Evolutionary conservation across 2,113 vertebrate genomes (phyloP).

Genomic region (Zosterops pallidus): DNA sequence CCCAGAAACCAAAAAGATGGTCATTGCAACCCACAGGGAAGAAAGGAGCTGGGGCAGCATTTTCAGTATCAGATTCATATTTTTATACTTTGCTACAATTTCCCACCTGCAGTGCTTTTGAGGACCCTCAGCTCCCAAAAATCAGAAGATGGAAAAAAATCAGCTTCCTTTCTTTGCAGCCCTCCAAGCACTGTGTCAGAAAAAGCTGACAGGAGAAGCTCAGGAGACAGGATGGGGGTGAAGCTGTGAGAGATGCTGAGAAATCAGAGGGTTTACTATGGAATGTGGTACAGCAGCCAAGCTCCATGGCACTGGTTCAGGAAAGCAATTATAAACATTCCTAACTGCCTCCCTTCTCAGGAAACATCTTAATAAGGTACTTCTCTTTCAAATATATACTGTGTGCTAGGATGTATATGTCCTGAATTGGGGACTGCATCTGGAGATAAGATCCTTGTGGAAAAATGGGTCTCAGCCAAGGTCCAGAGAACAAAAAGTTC

Average conservation of each 20-base stretch:
- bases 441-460: background rate
- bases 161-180: background rate
- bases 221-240: background rate
- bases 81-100: background rate
- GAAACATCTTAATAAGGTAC: background rate
- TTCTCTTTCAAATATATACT: background rate
- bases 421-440: background rate
- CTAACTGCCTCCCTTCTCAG: background rate
- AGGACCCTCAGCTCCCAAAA: background rate
- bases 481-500: background rate
- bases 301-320: slow-evolving; percentile 13
- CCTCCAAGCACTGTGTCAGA: background rate
- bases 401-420: background rate
- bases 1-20: background rate
- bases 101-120: background rate
- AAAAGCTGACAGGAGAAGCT: background rate
- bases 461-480: background rate
- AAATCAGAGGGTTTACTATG: background rate
- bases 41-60: background rate
- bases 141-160: background rate
- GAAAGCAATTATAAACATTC: slow-evolving; percentile 41
- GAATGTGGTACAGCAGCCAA: slow-evolving; percentile 29
- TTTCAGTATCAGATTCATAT: background rate
- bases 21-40: background rate
- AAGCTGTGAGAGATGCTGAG: background rate